Evolutionary conservation across 2,797 vertebrate genomes (phyloP).

Genomic region (Mormyrus proboscirostris): DNA sequence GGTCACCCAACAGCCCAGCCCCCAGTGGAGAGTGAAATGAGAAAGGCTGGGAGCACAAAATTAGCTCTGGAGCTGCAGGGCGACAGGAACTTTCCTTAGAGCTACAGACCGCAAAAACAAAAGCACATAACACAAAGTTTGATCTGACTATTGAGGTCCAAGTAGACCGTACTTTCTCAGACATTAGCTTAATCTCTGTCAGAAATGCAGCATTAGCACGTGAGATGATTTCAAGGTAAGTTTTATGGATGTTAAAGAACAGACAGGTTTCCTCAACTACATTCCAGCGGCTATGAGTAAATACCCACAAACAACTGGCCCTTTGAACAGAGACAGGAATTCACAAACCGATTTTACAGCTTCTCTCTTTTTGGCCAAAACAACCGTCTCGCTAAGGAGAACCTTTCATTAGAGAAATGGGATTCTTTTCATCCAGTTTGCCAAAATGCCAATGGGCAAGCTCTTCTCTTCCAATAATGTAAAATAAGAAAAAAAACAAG

Average conservation of each 20-base stretch:
- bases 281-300: constrained; percentile 15
- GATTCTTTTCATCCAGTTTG: constrained; percentile 18
- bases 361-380: constrained; percentile 11
- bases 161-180: background rate
- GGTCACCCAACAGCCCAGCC: constrained; percentile 37
- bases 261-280: background rate
- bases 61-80: background rate
- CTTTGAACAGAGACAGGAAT: background rate
- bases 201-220: background rate
- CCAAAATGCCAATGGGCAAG: constrained; percentile 28
- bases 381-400: constrained; percentile 18
- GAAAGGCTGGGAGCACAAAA: background rate
- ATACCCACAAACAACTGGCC: constrained; percentile 6
- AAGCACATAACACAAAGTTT: background rate
- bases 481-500: background rate
- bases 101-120: background rate
- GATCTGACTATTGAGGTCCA: background rate
- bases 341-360: constrained; percentile 5
- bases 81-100: background rate
- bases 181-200: background rate
- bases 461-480: background rate
- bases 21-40: background rate
- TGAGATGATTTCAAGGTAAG: background rate
- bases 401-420: constrained; percentile 9
- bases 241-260: constrained; percentile 4